These are phyloP conservation scores for Druon quercuslanigerum DNA, from an alignment of 1,140 invertebrate genomes.

Conservation along the genomic window DNA sequence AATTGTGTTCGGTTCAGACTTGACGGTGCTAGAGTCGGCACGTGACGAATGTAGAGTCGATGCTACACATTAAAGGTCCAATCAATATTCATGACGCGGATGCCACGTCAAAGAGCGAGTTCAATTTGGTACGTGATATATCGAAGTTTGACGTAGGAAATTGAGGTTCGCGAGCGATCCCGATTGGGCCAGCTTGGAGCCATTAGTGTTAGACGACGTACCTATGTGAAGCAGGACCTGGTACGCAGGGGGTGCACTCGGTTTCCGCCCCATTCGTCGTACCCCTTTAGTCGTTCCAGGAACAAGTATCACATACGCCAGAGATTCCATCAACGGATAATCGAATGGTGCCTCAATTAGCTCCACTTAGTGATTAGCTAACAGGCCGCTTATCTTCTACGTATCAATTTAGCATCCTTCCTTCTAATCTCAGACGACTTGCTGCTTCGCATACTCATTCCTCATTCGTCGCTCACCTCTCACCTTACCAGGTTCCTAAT, in stretches of 20 bases:
- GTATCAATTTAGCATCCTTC: slow-evolving; percentile 63
- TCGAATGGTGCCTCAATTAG: slow-evolving; percentile 71
- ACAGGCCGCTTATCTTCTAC: slow-evolving; percentile 49
- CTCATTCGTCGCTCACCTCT: not conserved
- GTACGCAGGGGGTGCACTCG: slow-evolving; percentile 29
- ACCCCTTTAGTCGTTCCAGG: not conserved
- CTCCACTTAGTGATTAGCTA: slow-evolving; percentile 67
- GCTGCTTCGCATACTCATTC: slow-evolving; percentile 1
- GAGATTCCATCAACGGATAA: slow-evolving; percentile 69
- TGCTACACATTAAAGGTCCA: slow-evolving; percentile 55
- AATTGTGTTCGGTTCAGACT: not conserved
- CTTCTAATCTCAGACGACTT: slow-evolving; percentile 15
- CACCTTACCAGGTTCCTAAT: not conserved
- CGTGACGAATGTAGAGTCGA: not conserved
- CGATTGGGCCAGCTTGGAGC: not conserved
- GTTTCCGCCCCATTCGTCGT: not conserved
- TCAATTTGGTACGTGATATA: slow-evolving; percentile 67
- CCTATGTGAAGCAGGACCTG: slow-evolving; percentile 38
- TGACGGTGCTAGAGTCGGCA: not conserved
- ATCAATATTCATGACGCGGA: slow-evolving; percentile 70
- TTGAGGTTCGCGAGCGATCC: slow-evolving; percentile 50
- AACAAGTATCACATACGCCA: slow-evolving; percentile 51
- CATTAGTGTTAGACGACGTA: slow-evolving; percentile 36
- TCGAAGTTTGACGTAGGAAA: slow-evolving; percentile 54
- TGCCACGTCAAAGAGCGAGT: slow-evolving; percentile 67